Percentiles rank a stretch among this genome's conserved stretches.
Evolutionary conservation across 2,113 vertebrate genomes (phyloP).

Genomic region (Fukomys damarensis): DNA sequence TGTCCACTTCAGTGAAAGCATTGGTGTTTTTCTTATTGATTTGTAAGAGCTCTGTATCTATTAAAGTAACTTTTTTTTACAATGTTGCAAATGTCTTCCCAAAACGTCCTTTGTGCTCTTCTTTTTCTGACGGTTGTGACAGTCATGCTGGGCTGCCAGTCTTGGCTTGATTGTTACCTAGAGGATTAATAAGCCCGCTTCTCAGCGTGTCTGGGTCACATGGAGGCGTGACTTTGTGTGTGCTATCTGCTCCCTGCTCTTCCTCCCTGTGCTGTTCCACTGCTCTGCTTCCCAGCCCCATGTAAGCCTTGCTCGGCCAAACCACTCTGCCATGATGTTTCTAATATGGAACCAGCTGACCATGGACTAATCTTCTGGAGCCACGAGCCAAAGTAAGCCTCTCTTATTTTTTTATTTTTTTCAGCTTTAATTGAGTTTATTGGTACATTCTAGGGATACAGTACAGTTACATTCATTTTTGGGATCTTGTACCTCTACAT

Average conservation of each 20-base stretch:
- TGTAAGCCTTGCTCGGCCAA: not conserved
- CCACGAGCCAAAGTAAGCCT: not conserved
- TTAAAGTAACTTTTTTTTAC: not conserved
- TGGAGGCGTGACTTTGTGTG: not conserved
- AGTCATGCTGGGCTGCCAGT: not conserved
- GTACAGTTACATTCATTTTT: no score
- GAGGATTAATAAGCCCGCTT: not conserved
- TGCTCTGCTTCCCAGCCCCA: not conserved
- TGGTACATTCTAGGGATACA: no score
- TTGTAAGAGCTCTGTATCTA: not conserved
- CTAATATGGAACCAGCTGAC: not conserved
- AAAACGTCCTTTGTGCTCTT: not conserved
- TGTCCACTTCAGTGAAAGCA: not conserved
- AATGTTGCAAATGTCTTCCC: not conserved
- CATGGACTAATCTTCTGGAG: not conserved
- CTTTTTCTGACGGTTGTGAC: not conserved
- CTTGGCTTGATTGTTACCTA: not conserved
- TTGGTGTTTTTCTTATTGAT: conserved; percentile 8
- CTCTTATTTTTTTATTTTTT: no score
- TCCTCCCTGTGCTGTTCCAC: not conserved
- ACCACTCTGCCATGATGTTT: not conserved
- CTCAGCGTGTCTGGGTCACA: not conserved
- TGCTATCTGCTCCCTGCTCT: no score
- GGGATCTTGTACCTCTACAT: no score
- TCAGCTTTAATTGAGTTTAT: no score